phyloP scores from a whole-genome alignment of 1,140 invertebrate genomes.

The Aphelenchoides avenae region DNA sequence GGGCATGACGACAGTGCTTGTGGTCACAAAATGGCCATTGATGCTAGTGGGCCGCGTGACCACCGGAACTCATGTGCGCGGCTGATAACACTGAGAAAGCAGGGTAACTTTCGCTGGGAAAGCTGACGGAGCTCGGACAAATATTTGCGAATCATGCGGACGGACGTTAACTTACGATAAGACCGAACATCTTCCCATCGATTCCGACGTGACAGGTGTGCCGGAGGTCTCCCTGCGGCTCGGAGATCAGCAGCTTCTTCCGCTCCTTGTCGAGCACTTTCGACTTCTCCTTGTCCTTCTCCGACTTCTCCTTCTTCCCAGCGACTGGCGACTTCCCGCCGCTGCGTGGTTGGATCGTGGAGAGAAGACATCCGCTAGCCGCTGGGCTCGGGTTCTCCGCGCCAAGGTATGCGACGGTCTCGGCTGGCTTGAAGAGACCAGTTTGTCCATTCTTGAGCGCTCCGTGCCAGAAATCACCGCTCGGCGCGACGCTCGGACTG shows the following conservation, averaged over 20 bases:
- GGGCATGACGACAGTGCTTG: no score
- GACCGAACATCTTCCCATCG: constrained; percentile 89
- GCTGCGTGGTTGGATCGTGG: not conserved
- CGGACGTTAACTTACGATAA: no score
- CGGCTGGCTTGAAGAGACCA: constrained; percentile 81
- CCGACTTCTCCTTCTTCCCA: constrained; percentile 6
- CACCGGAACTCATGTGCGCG: no score
- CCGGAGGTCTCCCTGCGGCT: constrained; percentile 89
- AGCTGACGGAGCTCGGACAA: not conserved
- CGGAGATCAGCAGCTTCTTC: constrained; percentile 74
- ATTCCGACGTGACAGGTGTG: constrained; percentile 93
- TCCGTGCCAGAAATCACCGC: no score
- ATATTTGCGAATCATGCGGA: no score
- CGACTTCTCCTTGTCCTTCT: constrained; percentile 60
- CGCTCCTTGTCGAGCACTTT: constrained; percentile 66
- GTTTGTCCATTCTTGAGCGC: constrained; percentile 74
- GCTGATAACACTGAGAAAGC: no score
- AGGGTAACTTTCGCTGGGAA: not conserved
- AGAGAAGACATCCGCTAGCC: constrained; percentile 22
- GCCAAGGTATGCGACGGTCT: constrained; percentile 79
- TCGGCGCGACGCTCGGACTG: no score
- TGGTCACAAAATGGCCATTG: no score
- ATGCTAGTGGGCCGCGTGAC: no score
- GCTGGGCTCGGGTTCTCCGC: constrained; percentile 36
- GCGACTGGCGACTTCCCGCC: constrained; percentile 7